phyloP scores from a whole-genome alignment of 2,113 vertebrate genomes.

The Grallaria varia region DNA sequence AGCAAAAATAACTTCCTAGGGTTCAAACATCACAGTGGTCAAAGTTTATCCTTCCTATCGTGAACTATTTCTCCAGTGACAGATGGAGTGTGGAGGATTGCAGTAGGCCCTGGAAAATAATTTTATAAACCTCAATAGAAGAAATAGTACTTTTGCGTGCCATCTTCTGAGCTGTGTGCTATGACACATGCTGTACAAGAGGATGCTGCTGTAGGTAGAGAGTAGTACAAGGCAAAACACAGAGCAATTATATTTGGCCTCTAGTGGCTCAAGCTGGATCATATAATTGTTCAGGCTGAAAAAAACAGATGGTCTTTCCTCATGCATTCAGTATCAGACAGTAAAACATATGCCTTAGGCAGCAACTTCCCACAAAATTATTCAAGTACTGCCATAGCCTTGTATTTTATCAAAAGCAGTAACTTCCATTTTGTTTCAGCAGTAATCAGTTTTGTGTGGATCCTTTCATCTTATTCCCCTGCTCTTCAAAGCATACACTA shows the following conservation, averaged over 20 bases:
- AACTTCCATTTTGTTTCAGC: constrained; percentile 28
- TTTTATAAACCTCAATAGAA: neutral
- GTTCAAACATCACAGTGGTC: neutral
- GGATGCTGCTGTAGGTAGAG: neutral
- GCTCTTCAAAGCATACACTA: constrained; percentile 13
- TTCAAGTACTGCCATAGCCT: neutral
- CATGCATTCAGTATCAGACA: neutral
- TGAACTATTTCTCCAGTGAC: neutral
- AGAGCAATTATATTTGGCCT: constrained; percentile 11
- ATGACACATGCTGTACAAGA: neutral
- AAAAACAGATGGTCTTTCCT: constrained; percentile 30
- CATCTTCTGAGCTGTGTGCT: neutral
- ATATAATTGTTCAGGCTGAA: constrained; percentile 18
- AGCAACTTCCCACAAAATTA: constrained; percentile 29
- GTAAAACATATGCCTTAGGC: constrained; percentile 27
- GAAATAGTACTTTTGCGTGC: neutral
- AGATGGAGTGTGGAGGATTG: neutral
- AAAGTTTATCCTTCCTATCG: neutral
- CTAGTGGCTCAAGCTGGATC: neutral
- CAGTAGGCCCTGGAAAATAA: neutral
- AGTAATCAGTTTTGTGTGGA: constrained; percentile 23
- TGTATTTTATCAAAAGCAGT: constrained; percentile 34
- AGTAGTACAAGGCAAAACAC: neutral
- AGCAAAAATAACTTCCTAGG: neutral
- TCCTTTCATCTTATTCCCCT: constrained; percentile 27